Base-by-base conservation (phyloP, 2,797 vertebrate species). In the Enteromius viviparus region DNA sequence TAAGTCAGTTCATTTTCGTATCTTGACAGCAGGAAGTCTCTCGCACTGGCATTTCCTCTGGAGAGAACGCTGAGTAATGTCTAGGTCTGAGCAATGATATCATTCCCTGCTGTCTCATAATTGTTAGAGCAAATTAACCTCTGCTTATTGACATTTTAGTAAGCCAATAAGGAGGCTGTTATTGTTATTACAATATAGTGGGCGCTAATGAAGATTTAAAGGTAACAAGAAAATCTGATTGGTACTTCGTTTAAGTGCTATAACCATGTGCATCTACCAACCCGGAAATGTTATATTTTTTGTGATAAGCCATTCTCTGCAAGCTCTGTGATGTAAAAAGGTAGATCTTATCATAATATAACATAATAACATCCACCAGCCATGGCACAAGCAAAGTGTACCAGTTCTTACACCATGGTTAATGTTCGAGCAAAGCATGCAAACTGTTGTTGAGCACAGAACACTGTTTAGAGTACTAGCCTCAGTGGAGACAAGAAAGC, bases 11-110 rank as follows among this genome's bases (percentile, higher is more conserved):
- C 80, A 60, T 65, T 78, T 62, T 51, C 2, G 14, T 69, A 60
- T 83, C 65, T 87, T 81, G 69, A 85, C 72, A 80, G 71, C 89
- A 91, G 89, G 89, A 92, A 92, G 82, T 88, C 69, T 17, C 84
- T 89, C 81, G 79, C 89, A 77, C 2, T 71, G 88, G 88, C 88
- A 92, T 92, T 91, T 93, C 90, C 90, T 90, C 62, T 88, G 76
- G 74, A 84, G 49, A 26, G 66, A 65, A 65, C 15, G 7, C 29
- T 84, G 88, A 89, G 89, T 83, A 40, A 32, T 55, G 64, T 89
- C 84, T 83, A 64, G 68, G 15, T 80, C 83, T 85, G 32, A 87
- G 45, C 85, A 76, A 80, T 78, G 4, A 78, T 84, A 76, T 84
- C 69, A 37, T 82, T 74, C 19, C 29, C 5, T 85, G 68, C 26